Base-by-base conservation (phyloP, 1,140 invertebrate species). In the Magallana angulata region DNA sequence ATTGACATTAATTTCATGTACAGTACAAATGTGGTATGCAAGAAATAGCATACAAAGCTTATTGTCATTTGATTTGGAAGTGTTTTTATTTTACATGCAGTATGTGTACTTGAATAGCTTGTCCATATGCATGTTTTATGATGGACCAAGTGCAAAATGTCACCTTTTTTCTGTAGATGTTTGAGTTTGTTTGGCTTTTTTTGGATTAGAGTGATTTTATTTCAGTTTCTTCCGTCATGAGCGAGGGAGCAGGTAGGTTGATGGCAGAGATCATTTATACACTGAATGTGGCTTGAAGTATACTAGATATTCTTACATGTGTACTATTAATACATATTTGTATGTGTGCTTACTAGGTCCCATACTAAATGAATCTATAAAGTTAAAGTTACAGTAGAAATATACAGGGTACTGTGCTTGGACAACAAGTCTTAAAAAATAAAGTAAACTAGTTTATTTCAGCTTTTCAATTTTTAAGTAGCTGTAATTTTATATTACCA, bases 141-240 rank as follows among this genome's bases (percentile, higher is more conserved):
- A 48, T 48, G 36, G 36, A 48, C 36, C 36, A 48, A 48, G 36
- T 48, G 36, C 36, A 48, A 48, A 48, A 48, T 71, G 68, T 30
- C 12, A 9, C 36, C 36, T 71, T 18, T 24, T 71, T 62, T 30
- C 11, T 18, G 11, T 71, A 71, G 57, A 83, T 12, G 18, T 59
- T 24, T 57, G 58, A 60, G 82, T 60, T 30, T 82, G 57, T 82
- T 12, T 56, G 16, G 57, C 16, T 83, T 11, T 60, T 58, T 57
- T 59, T 30, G 18, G 18, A 57, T n/a, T 4, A 58, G 82, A 30
- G 57, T 83, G 82, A 83, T 84, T 48, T 84, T 62, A 58, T 62
- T 62, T 58, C 83, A 84, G 60, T 84, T 48, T 59, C 18, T 58
- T 59, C 60, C 0, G 59, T 48, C 59, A 48, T 84, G 57, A 84